Conservation (phyloP, 1,140 invertebrate genomes). For the Druon quercuslanigerum region DNA sequence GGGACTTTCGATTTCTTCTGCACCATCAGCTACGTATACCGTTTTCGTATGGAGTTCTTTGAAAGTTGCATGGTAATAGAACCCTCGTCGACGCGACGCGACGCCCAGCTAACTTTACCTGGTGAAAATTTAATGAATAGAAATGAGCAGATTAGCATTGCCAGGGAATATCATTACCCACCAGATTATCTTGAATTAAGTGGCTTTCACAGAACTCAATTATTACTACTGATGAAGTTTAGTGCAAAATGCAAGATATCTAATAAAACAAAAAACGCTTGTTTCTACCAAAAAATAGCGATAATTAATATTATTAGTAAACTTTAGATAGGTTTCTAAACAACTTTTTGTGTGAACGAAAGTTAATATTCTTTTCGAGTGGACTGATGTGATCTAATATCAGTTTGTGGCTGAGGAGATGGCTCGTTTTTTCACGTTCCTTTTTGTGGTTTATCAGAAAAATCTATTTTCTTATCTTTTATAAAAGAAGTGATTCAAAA, state of each 20-base stretch:
- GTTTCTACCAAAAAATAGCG: not conserved
- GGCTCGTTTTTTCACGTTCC: too few species aligned
- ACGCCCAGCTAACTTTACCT: conserved; percentile 1
- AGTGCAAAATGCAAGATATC: not conserved
- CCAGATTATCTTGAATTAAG: conserved; percentile 7
- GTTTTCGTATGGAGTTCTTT: conserved; percentile 13
- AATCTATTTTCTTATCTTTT: too few species aligned
- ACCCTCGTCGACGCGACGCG: not conserved
- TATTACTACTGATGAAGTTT: conserved; percentile 3
- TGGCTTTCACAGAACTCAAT: conserved; percentile 5
- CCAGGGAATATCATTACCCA: not conserved
- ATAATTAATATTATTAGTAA: not conserved
- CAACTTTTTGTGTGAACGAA: not conserved
- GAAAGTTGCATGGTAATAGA: conserved; percentile 7
- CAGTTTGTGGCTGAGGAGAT: too few species aligned
- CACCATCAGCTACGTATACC: not conserved
- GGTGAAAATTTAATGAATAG: conserved; percentile 23
- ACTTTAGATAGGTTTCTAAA: not conserved
- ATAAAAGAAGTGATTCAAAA: too few species aligned
- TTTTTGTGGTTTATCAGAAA: too few species aligned
- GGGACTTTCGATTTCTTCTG: not conserved
- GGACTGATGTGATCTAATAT: too few species aligned
- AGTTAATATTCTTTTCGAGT: not conserved
- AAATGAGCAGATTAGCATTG: conserved; percentile 20
- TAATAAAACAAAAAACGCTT: not conserved